Conservation (phyloP, 2,888 invertebrate genomes). For the Oeneis ivallda region DNA sequence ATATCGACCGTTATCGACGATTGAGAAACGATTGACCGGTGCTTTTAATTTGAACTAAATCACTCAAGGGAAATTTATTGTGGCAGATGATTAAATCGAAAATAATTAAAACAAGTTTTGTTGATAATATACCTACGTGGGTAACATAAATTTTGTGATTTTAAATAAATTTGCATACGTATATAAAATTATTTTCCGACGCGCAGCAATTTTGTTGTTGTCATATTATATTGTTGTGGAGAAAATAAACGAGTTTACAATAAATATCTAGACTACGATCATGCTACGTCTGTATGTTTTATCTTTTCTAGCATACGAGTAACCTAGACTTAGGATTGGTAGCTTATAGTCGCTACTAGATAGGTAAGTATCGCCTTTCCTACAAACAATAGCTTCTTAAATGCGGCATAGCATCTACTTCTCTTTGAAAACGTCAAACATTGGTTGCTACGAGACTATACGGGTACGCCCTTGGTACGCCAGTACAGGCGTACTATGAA, state of each 20-base stretch:
- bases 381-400: too few relatives aligned
- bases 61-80: conserved; percentile 32
- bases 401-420: too few relatives aligned
- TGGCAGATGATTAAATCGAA: conserved; percentile 34
- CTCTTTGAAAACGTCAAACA: too few relatives aligned
- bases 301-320: too few relatives aligned
- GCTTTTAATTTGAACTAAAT: conserved; percentile 37
- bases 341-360: too few relatives aligned
- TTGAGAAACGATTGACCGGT: conserved; percentile 37
- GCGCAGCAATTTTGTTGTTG: conserved; percentile 1
- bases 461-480: too few relatives aligned
- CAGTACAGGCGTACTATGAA: too few relatives aligned
- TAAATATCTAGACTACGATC: neutral
- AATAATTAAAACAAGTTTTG: conserved; percentile 29
- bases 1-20: conserved; percentile 20
- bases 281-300: too few relatives aligned
- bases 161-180: conserved; percentile 13
- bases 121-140: conserved; percentile 14
- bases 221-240: conserved; percentile 1
- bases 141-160: conserved; percentile 30
- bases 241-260: conserved; percentile 1
- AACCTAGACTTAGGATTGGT: too few relatives aligned
- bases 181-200: neutral
- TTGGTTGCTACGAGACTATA: too few relatives aligned
- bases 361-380: too few relatives aligned